Conservation (phyloP, 2,797 vertebrate genomes). For the Dicrostonyx torquatus region DNA sequence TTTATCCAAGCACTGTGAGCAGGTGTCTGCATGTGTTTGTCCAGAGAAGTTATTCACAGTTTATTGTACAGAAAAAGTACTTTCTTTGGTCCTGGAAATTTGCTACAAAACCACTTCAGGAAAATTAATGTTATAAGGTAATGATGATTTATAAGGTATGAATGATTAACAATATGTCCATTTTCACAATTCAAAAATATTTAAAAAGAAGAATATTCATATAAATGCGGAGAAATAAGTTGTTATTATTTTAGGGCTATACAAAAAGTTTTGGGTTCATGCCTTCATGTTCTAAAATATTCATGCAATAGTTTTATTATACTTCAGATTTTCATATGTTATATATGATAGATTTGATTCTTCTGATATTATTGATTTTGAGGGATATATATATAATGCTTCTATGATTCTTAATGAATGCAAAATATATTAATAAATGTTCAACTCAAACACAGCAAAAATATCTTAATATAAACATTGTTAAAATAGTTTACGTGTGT, state of each 20-base stretch:
- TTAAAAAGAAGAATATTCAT: neutral
- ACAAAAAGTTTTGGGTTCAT: neutral
- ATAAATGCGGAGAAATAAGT: neutral
- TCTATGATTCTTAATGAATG: neutral
- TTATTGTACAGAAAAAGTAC: conserved; percentile 28
- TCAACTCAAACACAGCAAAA: neutral
- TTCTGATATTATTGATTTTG: neutral
- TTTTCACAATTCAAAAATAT: neutral
- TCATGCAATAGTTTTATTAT: neutral
- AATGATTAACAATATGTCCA: neutral
- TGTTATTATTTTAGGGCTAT: neutral
- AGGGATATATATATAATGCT: neutral
- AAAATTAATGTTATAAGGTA: neutral
- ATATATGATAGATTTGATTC: neutral
- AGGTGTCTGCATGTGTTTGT: conserved; percentile 63
- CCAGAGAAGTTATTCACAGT: conserved; percentile 59
- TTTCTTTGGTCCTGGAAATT: conserved; percentile 53
- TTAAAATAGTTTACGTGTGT: neutral
- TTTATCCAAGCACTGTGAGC: neutral
- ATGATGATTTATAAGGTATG: conserved; percentile 11
- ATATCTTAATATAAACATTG: neutral
- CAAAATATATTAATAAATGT: conserved; percentile 16
- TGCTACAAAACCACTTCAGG: conserved; percentile 37
- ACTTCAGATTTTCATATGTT: neutral
- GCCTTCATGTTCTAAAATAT: neutral